Base-by-base conservation (phyloP, 1,140 invertebrate genomes). In the Hermatobates lingyangjiaoensis region DNA sequence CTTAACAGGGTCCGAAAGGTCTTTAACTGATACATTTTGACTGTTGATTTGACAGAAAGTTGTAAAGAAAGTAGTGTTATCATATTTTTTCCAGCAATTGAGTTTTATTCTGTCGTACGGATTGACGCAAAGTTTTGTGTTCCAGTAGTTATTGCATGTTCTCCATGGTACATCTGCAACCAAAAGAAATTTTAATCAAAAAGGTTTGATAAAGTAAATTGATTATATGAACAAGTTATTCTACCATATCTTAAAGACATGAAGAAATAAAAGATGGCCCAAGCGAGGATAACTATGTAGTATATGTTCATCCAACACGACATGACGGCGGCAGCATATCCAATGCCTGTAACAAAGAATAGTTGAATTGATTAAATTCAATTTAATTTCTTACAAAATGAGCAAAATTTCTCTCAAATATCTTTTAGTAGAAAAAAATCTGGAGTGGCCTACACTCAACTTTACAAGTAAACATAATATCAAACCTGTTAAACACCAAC, bases 231-330 rank as follows among this genome's bases (percentile, higher is more conserved):
- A 7, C 28, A 7, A 34, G 18, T 24, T 3, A 18, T 1, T 67
- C 69, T 68, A 87, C 84, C 80, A 59, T 77, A 65, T 66, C 76
- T 65, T 68, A 94, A 77, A 1, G 93, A 96, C 74, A 87, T 85
- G 67, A 92, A 86, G 66, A 97, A 87, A 63, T 98, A 98, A 66
- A 93, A 96, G 55, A 97, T 80, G 0, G 91, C 92, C 94, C 94
- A 99, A 1, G 91, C 87, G 50, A 98, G 71, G 53, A 98, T 93
- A 2, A 99, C 91, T 60, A 98, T 98, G 71, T 98, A 98, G 69
- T 97, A 98, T 24, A 93, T 81, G 64, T 98, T 98, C 73, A 98
- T 86, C 94, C 94, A 98, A 61, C 91, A 95, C 0, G 94, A 93
- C 86, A 97, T 96, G 2, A 98, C 89, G 1, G 90, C 90, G 0